phyloP scores from a whole-genome alignment of 2,888 invertebrate genomes.

The Caenorhabditis sulstoni region DNA sequence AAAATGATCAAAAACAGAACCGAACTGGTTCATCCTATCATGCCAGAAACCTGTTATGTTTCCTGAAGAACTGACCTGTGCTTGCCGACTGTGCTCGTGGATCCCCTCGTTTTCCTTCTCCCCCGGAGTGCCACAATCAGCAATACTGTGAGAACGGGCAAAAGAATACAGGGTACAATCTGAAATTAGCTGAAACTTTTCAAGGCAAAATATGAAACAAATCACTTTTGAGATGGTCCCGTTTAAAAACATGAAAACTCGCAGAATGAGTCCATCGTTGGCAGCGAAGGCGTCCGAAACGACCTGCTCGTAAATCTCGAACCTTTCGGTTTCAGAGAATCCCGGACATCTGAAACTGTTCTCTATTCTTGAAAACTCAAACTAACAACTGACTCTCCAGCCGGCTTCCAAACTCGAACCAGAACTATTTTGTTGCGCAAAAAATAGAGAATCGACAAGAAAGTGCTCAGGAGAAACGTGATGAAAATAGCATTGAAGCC shows the following conservation, averaged over 20 bases:
- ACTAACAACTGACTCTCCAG: not conserved
- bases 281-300: not conserved
- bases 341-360: too few relatives aligned
- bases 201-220: too few relatives aligned
- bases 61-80: too few relatives aligned
- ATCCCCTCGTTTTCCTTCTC: too few relatives aligned
- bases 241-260: slow-evolving; percentile 10
- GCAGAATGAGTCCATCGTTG: not conserved
- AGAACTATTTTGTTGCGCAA: slow-evolving; percentile 3
- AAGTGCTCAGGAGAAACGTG: not conserved
- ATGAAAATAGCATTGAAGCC: not conserved
- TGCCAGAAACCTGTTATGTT: too few relatives aligned
- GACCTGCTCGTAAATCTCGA: slow-evolving; percentile 1
- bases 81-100: too few relatives aligned
- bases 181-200: too few relatives aligned
- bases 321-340: not conserved
- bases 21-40: too few relatives aligned
- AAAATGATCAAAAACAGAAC: too few relatives aligned
- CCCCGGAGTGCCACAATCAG: not conserved
- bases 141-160: not conserved
- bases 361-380: not conserved
- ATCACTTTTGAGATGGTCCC: not conserved
- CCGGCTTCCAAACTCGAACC: slow-evolving; percentile 5
- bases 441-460: slow-evolving; percentile 5
- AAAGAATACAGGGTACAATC: not conserved